phyloP scores from a whole-genome alignment of 2,797 vertebrate genomes.

The Squalus acanthias region DNA sequence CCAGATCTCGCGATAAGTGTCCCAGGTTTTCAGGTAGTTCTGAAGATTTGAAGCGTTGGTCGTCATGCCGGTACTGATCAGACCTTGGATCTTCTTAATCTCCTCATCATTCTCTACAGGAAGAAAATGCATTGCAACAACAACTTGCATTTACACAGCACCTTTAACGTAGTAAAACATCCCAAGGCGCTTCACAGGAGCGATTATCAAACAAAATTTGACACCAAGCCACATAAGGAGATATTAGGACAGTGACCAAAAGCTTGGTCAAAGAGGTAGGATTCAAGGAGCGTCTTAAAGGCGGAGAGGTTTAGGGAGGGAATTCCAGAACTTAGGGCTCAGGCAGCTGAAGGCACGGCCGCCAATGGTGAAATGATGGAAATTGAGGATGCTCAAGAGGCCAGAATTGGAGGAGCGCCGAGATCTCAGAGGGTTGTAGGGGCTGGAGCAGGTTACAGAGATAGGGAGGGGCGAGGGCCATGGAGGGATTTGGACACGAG shows the following conservation, averaged over 20 bases:
- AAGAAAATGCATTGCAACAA: not conserved
- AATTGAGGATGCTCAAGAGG: not conserved
- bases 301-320: not conserved
- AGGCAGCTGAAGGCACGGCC: not conserved
- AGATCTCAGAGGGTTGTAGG: not conserved
- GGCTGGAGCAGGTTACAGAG: not conserved
- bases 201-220: not conserved
- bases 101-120: slow-evolving; percentile 71
- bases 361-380: not conserved
- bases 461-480: not conserved
- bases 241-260: not conserved
- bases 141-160: not conserved
- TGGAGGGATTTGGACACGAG: not conserved
- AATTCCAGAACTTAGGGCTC: not conserved
- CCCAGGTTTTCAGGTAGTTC: slow-evolving; percentile 76
- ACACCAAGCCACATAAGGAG: not conserved
- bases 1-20: slow-evolving; percentile 79
- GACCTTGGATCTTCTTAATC: slow-evolving; percentile 71
- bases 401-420: not conserved
- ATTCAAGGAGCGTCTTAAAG: not conserved
- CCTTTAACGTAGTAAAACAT: not conserved
- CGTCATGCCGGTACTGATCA: slow-evolving; percentile 66
- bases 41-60: slow-evolving; percentile 62
- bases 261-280: not conserved
- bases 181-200: too few relatives aligned